Conservation (phyloP, 2,888 invertebrate genomes). For the Hypena proboscidalis region DNA sequence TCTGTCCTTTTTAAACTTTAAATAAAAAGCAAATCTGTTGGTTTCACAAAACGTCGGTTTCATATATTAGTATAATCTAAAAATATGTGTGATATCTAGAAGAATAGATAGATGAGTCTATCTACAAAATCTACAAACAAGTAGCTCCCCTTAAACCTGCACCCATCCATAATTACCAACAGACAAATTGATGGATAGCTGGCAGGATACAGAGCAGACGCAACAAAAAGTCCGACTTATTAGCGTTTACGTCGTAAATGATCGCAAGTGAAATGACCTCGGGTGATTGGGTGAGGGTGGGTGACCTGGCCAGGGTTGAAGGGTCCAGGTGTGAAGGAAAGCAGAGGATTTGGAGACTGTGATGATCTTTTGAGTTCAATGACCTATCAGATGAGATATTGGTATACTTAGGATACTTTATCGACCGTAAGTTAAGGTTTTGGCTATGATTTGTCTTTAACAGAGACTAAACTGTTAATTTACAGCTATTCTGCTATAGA, state of each 20-base stretch:
- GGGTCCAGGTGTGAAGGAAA: slow-evolving; percentile 1
- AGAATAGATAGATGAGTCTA: too few species aligned
- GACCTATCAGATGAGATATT: too few species aligned
- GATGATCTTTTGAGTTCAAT: too few species aligned
- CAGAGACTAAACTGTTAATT: too few species aligned
- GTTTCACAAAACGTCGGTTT: background rate
- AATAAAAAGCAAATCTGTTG: too few species aligned
- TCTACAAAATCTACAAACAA: too few species aligned
- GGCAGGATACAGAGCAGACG: slow-evolving; percentile 70
- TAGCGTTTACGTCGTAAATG: slow-evolving; percentile 48
- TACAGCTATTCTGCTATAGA: too few species aligned
- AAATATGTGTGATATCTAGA: background rate
- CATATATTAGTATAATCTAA: background rate
- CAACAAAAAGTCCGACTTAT: slow-evolving; percentile 54
- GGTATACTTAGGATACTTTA: too few species aligned
- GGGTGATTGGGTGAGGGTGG: slow-evolving; percentile 56
- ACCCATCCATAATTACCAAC: slow-evolving; percentile 26
- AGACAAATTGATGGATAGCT: slow-evolving; percentile 63
- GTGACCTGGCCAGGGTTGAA: slow-evolving; percentile 50
- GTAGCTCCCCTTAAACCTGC: background rate
- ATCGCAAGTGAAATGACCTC: slow-evolving; percentile 69
- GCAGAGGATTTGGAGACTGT: background rate
- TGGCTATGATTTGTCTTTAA: too few species aligned
- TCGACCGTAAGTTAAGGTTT: too few species aligned
- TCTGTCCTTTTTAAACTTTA: too few species aligned